Conservation (phyloP, 1,140 invertebrate genomes). For the Bombus waltoni region DNA sequence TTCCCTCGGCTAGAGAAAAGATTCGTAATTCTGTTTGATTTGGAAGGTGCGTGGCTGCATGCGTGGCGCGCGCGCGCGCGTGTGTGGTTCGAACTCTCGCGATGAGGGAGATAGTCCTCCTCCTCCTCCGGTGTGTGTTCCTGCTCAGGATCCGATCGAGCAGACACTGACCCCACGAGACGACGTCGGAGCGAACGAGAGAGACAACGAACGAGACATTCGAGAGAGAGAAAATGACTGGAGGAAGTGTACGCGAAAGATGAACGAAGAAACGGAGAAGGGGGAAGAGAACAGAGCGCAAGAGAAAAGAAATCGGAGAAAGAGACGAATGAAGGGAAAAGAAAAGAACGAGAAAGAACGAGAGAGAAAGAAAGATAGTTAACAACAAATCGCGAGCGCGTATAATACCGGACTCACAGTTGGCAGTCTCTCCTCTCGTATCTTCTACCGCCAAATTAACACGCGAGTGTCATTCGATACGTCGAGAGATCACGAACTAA, state of each 20-base stretch:
- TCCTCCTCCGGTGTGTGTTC: conserved; percentile 66
- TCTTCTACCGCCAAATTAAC: conserved; percentile 40
- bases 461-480: conserved; percentile 1
- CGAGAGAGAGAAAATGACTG: conserved; percentile 50
- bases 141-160: conserved; percentile 78
- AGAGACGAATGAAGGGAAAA: conserved; percentile 25
- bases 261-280: conserved; percentile 40
- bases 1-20: not conserved
- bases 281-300: conserved; percentile 7
- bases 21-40: conserved; percentile 18
- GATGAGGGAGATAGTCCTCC: conserved; percentile 63
- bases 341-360: not conserved
- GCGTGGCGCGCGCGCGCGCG: conserved; percentile 36
- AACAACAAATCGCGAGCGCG: conserved; percentile 6
- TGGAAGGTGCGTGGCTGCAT: conserved; percentile 41
- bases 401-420: conserved; percentile 43
- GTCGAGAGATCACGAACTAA: not conserved
- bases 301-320: conserved; percentile 40
- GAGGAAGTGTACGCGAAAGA: conserved; percentile 49
- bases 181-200: conserved; percentile 57
- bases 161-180: conserved; percentile 79
- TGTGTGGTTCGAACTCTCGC: conserved; percentile 43
- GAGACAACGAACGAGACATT: conserved; percentile 26
- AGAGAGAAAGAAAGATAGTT: conserved; percentile 22
- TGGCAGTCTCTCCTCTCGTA: conserved; percentile 29